Evolutionary conservation across 2,888 invertebrate genomes (phyloP).

Genomic region (Arctia plantaginis): DNA sequence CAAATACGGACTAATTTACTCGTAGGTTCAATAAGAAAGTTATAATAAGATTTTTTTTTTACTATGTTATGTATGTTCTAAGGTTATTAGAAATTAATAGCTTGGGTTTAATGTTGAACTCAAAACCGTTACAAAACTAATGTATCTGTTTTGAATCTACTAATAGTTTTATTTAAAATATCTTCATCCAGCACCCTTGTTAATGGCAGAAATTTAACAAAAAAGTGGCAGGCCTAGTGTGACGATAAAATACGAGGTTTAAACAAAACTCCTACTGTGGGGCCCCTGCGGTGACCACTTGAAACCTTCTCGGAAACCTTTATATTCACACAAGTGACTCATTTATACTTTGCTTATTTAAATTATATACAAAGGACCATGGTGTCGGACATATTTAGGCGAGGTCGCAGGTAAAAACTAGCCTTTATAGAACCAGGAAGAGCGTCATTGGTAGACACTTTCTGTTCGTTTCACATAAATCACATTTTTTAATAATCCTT

Average conservation of each 20-base stretch:
- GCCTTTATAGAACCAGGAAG: neutral
- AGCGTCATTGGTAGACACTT: neutral
- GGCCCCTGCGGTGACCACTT: slow-evolving; percentile 68
- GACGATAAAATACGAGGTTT: slow-evolving; percentile 61
- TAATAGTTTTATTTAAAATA: slow-evolving; percentile 19
- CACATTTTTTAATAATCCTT: neutral
- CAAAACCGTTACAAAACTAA: neutral
- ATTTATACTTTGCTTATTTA: slow-evolving; percentile 47
- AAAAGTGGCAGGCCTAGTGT: slow-evolving; percentile 54
- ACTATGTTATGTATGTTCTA: neutral
- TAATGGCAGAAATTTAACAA: slow-evolving; percentile 43
- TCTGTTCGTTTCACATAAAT: neutral
- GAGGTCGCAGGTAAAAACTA: slow-evolving; percentile 36
- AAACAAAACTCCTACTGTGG: slow-evolving; percentile 57
- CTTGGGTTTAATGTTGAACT: neutral
- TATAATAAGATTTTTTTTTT: neutral
- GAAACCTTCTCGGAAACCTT: slow-evolving; percentile 68
- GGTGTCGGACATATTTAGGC: slow-evolving; percentile 34
- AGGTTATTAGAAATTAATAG: neutral
- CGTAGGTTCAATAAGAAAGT: neutral
- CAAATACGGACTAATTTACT: neutral
- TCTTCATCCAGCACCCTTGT: slow-evolving; percentile 34
- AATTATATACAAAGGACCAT: slow-evolving; percentile 40
- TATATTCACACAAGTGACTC: slow-evolving; percentile 56
- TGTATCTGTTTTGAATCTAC: neutral